Conservation (phyloP, 2,888 invertebrate genomes). For the Metacarcinus magister region DNA sequence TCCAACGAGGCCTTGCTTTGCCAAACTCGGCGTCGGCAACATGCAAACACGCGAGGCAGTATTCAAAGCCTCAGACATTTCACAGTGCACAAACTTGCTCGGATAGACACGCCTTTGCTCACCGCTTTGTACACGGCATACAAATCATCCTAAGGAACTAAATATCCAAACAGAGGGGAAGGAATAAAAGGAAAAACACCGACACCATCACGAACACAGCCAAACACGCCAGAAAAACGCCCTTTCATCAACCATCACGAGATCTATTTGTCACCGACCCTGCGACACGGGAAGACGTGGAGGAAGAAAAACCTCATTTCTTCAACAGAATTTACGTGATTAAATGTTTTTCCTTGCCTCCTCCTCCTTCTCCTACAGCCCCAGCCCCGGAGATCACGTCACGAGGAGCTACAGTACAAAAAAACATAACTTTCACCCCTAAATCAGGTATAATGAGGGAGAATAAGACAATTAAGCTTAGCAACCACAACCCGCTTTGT, state of each 20-base stretch:
- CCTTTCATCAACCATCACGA: constrained; percentile 55
- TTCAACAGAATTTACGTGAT: constrained; percentile 31
- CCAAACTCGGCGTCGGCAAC: constrained; percentile 26
- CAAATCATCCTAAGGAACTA: neutral
- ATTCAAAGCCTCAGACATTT: constrained; percentile 20
- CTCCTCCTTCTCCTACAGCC: neutral
- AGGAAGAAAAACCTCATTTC: neutral
- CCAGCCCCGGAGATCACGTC: neutral
- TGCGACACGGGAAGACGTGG: neutral
- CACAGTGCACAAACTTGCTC: neutral
- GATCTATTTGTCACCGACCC: constrained; percentile 56
- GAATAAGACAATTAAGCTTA: too few relatives aligned
- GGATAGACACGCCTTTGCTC: neutral
- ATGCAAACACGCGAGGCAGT: neutral
- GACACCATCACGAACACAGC: constrained; percentile 31
- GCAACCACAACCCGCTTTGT: neutral
- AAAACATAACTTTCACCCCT: neutral
- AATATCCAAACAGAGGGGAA: neutral
- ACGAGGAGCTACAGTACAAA: neutral
- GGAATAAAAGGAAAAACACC: neutral
- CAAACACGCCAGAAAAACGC: constrained; percentile 40
- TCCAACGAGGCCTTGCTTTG: constrained; percentile 26
- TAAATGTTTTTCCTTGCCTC: neutral
- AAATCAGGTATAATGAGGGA: too few relatives aligned
- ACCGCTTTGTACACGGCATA: neutral